These are phyloP conservation scores for Pollenia angustigena DNA, from an alignment of 2,888 invertebrate species.

Conservation along the genomic window DNA sequence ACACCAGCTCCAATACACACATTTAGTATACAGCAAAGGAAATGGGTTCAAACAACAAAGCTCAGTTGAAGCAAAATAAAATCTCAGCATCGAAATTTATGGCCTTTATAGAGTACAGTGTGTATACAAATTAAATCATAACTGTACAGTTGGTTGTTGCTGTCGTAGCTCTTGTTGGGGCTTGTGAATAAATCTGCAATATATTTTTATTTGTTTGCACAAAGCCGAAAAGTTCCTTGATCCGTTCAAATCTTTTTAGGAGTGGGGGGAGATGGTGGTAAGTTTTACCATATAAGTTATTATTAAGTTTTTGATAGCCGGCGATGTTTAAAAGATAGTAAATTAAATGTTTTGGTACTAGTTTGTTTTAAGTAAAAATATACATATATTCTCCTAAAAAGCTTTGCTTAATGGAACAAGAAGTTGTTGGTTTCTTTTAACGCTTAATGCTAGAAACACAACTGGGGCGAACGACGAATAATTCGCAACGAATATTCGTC, in stretches of 20 bases:
- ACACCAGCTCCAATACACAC: neutral
- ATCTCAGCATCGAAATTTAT: slow-evolving; percentile 51
- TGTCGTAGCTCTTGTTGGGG: neutral
- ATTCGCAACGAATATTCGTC: no score
- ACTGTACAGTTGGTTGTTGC: neutral
- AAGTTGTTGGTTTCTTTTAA: no score
- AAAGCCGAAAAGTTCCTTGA: slow-evolving; percentile 1
- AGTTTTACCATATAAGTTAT: neutral
- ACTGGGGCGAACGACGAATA: no score
- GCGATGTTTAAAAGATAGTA: neutral
- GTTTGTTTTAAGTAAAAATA: no score
- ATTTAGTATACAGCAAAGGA: neutral
- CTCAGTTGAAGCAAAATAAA: slow-evolving; percentile 12
- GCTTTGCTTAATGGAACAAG: no score
- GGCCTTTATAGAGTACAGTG: slow-evolving; percentile 35
- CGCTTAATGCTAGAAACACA: no score
- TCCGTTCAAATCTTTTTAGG: neutral
- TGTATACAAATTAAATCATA: slow-evolving; percentile 61
- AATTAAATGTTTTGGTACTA: neutral
- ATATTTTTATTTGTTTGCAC: neutral
- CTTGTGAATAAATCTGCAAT: neutral
- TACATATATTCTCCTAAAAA: no score
- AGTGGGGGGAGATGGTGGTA: no score
- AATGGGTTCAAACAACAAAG: slow-evolving; percentile 22
- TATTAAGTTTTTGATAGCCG: slow-evolving; percentile 3